Evolutionary conservation across 2,888 invertebrate species (phyloP).

Genomic region (Drosophila paranaensis): DNA sequence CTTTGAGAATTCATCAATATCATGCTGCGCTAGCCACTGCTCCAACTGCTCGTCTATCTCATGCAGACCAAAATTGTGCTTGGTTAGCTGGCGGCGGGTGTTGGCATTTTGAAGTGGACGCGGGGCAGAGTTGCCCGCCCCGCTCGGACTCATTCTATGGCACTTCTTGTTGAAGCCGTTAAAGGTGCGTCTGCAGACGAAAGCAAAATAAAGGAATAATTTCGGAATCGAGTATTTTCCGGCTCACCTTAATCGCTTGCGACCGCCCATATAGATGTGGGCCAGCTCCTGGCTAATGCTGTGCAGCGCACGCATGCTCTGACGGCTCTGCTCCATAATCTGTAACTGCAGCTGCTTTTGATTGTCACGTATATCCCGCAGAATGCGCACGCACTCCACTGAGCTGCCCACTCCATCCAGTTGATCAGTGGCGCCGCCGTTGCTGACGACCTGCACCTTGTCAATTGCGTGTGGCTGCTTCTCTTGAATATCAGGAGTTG

Average conservation of each 20-base stretch:
- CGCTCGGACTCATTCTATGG: constrained; percentile 66
- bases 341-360: constrained; percentile 77
- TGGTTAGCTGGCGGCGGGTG: constrained; percentile 61
- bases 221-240: too few relatives aligned
- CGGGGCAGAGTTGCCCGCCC: constrained; percentile 30
- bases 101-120: constrained; percentile 43
- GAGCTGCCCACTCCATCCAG: constrained; percentile 54
- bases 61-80: constrained; percentile 75
- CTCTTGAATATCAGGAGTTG: constrained; percentile 71
- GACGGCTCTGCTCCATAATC: constrained; percentile 75
- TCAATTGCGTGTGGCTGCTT: constrained; percentile 53
- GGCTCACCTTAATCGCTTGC: constrained; percentile 68
- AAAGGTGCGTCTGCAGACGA: constrained; percentile 58
- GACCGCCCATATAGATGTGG: constrained; percentile 78
- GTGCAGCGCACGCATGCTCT: constrained; percentile 73
- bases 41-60: constrained; percentile 87
- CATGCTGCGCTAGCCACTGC: constrained; percentile 90
- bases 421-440: constrained; percentile 30
- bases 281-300: constrained; percentile 81
- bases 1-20: constrained; percentile 89
- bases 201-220: constrained; percentile 11
- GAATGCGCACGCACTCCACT: constrained; percentile 71
- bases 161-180: constrained; percentile 68
- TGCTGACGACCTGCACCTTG: constrained; percentile 35
- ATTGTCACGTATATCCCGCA: constrained; percentile 78